phyloP scores from a whole-genome alignment of 2,797 vertebrate genomes.

The Buphagus erythrorhynchus region DNA sequence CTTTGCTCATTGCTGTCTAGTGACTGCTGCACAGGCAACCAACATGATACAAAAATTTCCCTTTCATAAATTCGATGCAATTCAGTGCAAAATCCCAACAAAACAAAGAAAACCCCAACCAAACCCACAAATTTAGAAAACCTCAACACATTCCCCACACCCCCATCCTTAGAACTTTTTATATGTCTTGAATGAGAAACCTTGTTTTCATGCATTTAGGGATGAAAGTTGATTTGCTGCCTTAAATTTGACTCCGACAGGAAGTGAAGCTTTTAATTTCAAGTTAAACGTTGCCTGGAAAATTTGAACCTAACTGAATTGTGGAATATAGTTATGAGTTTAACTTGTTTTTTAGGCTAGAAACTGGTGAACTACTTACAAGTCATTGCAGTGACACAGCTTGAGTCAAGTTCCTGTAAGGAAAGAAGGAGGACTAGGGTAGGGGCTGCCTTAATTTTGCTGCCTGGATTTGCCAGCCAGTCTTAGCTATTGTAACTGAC shows the following conservation, averaged over 20 bases:
- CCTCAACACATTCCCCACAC: rapidly evolving
- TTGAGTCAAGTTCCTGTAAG: neutral
- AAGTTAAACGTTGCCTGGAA: neutral
- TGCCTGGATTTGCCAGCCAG: neutral
- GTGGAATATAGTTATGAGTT: neutral
- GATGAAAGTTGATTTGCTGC: neutral
- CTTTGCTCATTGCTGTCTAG: neutral
- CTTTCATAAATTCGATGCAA: neutral
- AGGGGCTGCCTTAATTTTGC: neutral
- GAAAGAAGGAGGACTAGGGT: neutral
- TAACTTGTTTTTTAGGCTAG: neutral
- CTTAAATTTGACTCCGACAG: neutral
- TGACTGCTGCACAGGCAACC: neutral
- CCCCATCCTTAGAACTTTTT: neutral
- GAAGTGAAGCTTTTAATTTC: neutral
- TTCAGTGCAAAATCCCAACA: neutral
- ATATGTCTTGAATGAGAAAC: neutral
- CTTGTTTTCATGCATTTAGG: neutral
- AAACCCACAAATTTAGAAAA: neutral
- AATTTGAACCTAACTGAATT: neutral
- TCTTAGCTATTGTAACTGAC: neutral
- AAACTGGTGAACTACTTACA: neutral
- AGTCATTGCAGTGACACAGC: neutral
- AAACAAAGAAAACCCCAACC: neutral
- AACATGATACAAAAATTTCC: rapidly evolving